Base-by-base conservation (phyloP, 37 sponge, comb jelly and placozoan genomes). In the Diacarnus erythraeanus region DNA sequence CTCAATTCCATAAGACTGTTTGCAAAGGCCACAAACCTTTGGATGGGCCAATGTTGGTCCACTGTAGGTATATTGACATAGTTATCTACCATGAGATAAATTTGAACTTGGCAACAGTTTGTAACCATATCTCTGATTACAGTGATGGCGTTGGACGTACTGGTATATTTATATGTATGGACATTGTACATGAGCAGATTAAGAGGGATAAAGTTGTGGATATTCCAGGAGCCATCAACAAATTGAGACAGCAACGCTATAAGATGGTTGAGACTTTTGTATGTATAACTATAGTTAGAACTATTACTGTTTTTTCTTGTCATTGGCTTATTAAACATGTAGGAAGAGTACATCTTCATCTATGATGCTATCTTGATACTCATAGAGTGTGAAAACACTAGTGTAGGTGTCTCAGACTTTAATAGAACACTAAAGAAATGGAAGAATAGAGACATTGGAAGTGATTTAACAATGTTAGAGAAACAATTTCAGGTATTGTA, bases 131-230 rank as follows among this genome's bases (percentile, higher is more conserved):
- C 34, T 38, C 33, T 38, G 34, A 17, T 12, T 83, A 18, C 78
- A 92, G 93, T 92, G 89, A 89, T 84, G 93, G 93, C 63, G 93
- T 92, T 9, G 93, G 93, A 30, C 85, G 93, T 38, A 84, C 89
- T 40, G 93, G 89, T 35, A 92, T 89, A 37, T 81, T 88, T 59
- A 85, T 91, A 22, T 67, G 84, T 9, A 76, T 91, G 8, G 92
- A 91, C 74, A 71, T 65, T 20, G 77, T 64, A 36, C 76, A 87
- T 78, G 79, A 86, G 42, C 83, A 87, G 77, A 38, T 78, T 34
- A 71, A 69, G n/a, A 75, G 42, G 17, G 88, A 91, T 59, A 30
- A 79, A 29, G 38, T 76, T 12, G 75, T 91, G 42, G 92, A 91
- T 80, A 79, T 91, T 20, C 21, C 33, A 21, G 70, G 76, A n/a